These are phyloP conservation scores for Drosophila littoralis DNA, from an alignment of 1,140 invertebrate genomes.

Conservation along the genomic window DNA sequence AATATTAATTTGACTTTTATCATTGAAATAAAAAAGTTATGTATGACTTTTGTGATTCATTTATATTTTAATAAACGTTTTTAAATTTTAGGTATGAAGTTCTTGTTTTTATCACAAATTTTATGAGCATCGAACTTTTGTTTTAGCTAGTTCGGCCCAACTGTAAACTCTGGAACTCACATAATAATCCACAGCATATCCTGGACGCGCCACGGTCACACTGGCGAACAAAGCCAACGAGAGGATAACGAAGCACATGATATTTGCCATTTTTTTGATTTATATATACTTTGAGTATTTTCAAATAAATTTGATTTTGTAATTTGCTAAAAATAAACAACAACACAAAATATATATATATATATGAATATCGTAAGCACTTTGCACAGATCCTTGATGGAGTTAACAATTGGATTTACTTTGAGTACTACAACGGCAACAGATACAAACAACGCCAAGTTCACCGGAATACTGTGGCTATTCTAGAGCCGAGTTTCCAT, in stretches of 20 bases:
- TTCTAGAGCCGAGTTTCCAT: conserved; percentile 81
- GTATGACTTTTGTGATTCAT: too few species aligned
- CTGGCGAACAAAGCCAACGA: conserved; percentile 67
- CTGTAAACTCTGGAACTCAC: conserved; percentile 65
- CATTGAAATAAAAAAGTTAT: too few species aligned
- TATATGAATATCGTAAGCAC: conserved; percentile 13
- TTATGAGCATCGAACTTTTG: too few species aligned
- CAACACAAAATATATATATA: conserved; percentile 2
- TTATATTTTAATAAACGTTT: too few species aligned
- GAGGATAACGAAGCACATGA: conserved; percentile 72
- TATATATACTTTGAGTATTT: conserved; percentile 34
- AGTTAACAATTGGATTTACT: conserved; percentile 54
- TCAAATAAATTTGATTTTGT: conserved; percentile 26
- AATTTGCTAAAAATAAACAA: conserved; percentile 57
- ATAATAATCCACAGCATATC: conserved; percentile 84
- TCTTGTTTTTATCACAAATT: too few species aligned
- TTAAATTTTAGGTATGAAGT: too few species aligned
- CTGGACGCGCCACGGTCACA: conserved; percentile 71
- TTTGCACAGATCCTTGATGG: conserved; percentile 16
- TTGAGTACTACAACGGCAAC: conserved; percentile 75
- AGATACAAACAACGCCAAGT: conserved; percentile 78
- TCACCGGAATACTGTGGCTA: conserved; percentile 84
- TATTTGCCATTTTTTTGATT: conserved; percentile 72
- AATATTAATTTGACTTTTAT: too few species aligned
- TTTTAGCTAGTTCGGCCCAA: too few species aligned